Evolutionary conservation across 2,113 vertebrate species (phyloP).

Genomic region (Notothenia rossii): DNA sequence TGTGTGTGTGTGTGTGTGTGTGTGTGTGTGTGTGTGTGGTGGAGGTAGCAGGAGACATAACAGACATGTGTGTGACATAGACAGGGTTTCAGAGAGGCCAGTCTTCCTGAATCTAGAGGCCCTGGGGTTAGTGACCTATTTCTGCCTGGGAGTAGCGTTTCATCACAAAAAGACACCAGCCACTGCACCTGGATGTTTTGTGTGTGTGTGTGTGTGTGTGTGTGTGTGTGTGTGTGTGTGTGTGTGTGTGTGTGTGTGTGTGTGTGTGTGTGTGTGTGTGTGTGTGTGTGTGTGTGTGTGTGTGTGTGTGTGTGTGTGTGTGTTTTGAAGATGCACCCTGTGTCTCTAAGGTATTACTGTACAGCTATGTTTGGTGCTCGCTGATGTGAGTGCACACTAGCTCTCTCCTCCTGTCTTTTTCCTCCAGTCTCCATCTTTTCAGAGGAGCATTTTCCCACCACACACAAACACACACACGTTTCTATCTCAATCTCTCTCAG

Average conservation of each 20-base stretch:
- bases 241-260: conserved; percentile 16
- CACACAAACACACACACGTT: conserved; percentile 34
- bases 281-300: conserved; percentile 8
- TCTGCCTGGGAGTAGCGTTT: conserved; percentile 73
- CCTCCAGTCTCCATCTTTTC: conserved; percentile 46
- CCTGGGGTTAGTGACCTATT: conserved; percentile 75
- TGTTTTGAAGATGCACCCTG: conserved; percentile 3
- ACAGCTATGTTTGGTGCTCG: conserved; percentile 50
- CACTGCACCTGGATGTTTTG: conserved; percentile 57
- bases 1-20: neutral
- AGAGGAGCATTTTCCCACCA: conserved; percentile 46
- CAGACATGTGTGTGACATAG: too few species aligned
- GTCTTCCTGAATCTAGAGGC: conserved; percentile 53
- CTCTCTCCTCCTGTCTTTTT: conserved; percentile 43
- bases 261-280: conserved; percentile 3
- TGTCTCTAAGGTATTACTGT: conserved; percentile 58
- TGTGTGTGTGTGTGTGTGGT: conserved; percentile 1
- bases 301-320: conserved; percentile 7
- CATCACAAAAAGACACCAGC: conserved; percentile 70
- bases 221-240: conserved; percentile 2
- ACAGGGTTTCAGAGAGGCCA: conserved; percentile 45
- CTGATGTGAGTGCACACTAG: conserved; percentile 54
- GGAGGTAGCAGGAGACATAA: neutral
- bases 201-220: conserved; percentile 17
- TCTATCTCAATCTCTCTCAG: conserved; percentile 58